Conservation (phyloP, 1,140 invertebrate genomes). For the Drosophila ambigua region DNA sequence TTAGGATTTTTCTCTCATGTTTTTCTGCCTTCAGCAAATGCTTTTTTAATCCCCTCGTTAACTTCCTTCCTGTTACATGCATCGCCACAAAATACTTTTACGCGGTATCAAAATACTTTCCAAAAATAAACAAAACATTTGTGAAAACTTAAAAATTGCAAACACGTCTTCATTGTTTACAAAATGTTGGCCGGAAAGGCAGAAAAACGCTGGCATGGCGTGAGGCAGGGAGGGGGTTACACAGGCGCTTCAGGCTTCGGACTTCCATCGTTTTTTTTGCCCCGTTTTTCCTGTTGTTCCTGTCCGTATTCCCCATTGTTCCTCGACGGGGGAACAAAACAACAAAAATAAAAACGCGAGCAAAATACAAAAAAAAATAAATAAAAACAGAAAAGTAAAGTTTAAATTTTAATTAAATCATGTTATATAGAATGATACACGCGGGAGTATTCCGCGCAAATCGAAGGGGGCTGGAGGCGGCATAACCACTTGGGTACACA, state of each 20-base stretch:
- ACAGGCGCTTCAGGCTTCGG: conserved; percentile 46
- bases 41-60: too few relatives aligned
- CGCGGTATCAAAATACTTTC: conserved; percentile 15
- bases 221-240: neutral
- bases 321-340: conserved; percentile 21
- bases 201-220: too few relatives aligned
- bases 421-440: conserved; percentile 79
- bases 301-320: conserved; percentile 62
- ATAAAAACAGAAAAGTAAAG: conserved; percentile 49
- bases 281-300: conserved; percentile 21
- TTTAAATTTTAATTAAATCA: conserved; percentile 83
- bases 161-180: conserved; percentile 83
- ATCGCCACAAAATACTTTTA: too few relatives aligned
- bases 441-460: conserved; percentile 46
- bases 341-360: conserved; percentile 17
- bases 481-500: conserved; percentile 55
- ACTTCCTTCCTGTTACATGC: too few relatives aligned
- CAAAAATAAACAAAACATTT: conserved; percentile 64
- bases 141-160: conserved; percentile 82
- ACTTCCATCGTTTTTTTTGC: conserved; percentile 37
- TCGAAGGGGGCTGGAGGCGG: conserved; percentile 1
- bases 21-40: too few relatives aligned
- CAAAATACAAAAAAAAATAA: conserved; percentile 21
- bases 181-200: conserved; percentile 73
- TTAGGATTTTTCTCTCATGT: too few relatives aligned